These are phyloP conservation scores for Sycophila texana DNA, from an alignment of 2,888 invertebrate species.

Conservation along the genomic window DNA sequence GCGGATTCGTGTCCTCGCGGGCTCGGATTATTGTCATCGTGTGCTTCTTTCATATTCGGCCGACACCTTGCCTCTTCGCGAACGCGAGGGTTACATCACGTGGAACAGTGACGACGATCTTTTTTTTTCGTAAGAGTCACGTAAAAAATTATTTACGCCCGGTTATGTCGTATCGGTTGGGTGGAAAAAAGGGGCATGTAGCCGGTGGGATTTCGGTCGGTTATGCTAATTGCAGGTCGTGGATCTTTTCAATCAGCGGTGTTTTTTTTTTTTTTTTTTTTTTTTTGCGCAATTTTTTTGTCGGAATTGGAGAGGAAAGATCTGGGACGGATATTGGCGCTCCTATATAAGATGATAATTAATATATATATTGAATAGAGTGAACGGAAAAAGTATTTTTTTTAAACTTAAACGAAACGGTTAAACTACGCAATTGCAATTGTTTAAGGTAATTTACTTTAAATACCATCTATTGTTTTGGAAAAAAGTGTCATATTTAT, in stretches of 20 bases:
- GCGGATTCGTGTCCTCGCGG: slow-evolving; percentile 5
- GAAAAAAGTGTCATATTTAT: too few relatives aligned
- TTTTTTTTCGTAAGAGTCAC: background rate
- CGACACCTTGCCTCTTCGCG: background rate
- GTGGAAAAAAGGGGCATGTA: background rate
- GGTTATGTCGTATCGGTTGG: background rate
- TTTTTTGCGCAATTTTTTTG: background rate
- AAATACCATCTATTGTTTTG: too few relatives aligned
- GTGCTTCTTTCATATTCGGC: slow-evolving; percentile 7
- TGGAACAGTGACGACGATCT: background rate
- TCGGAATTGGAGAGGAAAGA: too few relatives aligned
- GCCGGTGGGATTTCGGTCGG: background rate
- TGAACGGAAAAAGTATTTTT: too few relatives aligned
- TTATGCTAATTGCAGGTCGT: background rate
- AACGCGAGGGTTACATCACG: background rate
- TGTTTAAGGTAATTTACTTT: too few relatives aligned
- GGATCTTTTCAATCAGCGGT: background rate
- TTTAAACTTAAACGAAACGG: too few relatives aligned
- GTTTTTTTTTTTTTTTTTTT: background rate
- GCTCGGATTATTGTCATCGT: slow-evolving; percentile 14
- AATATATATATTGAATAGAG: too few relatives aligned
- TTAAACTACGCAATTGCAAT: too few relatives aligned
- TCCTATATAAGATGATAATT: too few relatives aligned
- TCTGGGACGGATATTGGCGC: too few relatives aligned
- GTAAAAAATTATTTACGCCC: slow-evolving; percentile 5